Percentiles rank a stretch among this genome's conserved stretches.
These are phyloP conservation scores for Sebastolobus alascanus DNA, from an alignment of 2,797 vertebrate genomes.

Conservation along the genomic window DNA sequence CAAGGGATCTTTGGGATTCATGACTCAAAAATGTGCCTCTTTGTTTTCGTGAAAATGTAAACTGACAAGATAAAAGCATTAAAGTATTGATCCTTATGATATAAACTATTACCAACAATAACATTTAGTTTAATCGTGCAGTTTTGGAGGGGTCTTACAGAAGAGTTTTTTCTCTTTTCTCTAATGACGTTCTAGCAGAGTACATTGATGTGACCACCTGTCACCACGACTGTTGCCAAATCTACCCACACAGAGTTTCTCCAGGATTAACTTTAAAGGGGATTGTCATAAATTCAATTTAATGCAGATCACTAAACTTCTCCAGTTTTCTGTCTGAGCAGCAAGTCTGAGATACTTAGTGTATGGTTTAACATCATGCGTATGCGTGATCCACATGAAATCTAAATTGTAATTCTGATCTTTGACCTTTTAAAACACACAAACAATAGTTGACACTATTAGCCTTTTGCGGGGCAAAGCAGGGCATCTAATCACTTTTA, in stretches of 20 bases:
- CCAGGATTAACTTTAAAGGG: not conserved
- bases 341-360: not conserved
- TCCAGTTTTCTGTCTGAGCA: not conserved
- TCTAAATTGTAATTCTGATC: slow-evolving; percentile 26
- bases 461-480: slow-evolving; percentile 17
- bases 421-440: slow-evolving; percentile 47
- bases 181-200: not conserved
- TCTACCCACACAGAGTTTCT: not conserved
- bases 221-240: not conserved
- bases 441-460: slow-evolving; percentile 48
- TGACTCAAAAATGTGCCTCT: not conserved
- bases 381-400: not conserved
- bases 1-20: not conserved
- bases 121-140: not conserved
- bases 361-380: not conserved
- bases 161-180: not conserved
- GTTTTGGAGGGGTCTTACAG: not conserved
- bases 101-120: not conserved
- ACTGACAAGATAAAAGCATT: not conserved
- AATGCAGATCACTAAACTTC: not conserved
- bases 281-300: too few species aligned
- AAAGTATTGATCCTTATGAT: not conserved
- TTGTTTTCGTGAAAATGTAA: not conserved
- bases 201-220: not conserved
- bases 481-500: slow-evolving; percentile 63